Evolutionary conservation across 2,797 vertebrate genomes (phyloP).

Genomic region (Sebastes itinus): DNA sequence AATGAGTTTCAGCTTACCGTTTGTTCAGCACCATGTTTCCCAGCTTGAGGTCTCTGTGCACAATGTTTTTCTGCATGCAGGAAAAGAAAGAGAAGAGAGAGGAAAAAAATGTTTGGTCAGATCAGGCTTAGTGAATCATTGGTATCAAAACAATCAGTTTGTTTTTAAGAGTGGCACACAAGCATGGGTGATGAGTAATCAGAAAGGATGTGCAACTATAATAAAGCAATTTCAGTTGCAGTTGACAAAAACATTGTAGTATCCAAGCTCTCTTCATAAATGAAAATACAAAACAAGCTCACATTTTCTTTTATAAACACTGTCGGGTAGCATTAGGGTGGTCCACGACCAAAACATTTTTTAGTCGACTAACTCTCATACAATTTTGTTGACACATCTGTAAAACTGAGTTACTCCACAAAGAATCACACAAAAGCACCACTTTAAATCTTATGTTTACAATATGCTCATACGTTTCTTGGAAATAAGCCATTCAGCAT

Average conservation of each 20-base stretch:
- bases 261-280: neutral
- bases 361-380: no score
- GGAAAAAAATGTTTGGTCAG: conserved; percentile 20
- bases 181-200: conserved; percentile 61
- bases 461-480: no score
- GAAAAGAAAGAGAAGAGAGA: conserved; percentile 24
- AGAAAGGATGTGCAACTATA: conserved; percentile 30
- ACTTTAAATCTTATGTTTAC: no score
- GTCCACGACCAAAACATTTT: no score
- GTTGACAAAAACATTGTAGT: conserved; percentile 1
- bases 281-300: neutral
- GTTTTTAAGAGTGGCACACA: conserved; percentile 61
- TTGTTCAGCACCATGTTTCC: conserved; percentile 99
- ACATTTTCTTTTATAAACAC: neutral
- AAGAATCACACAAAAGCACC: no score
- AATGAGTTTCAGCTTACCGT: conserved; percentile 84
- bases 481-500: no score
- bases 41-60: conserved; percentile 98
- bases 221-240: conserved; percentile 19
- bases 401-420: no score
- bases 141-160: conserved; percentile 55
- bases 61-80: conserved; percentile 96
- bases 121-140: conserved; percentile 49
- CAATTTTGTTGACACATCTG: no score
- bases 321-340: no score